phyloP scores from a whole-genome alignment of 2,797 vertebrate species.

The Poeciliopsis turneri region DNA sequence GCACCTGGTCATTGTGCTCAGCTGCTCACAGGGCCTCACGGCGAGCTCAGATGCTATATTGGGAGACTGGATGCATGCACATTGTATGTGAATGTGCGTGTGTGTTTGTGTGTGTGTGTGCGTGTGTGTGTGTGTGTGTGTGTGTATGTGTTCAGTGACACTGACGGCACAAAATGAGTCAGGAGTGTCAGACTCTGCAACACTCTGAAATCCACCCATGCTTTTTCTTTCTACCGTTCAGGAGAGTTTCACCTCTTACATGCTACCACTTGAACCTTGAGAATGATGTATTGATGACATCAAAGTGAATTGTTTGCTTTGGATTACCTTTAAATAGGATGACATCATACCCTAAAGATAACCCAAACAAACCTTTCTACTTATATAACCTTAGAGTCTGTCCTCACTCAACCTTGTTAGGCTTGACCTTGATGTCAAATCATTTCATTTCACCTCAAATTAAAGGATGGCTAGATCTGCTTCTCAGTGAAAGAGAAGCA shows the following conservation, averaged over 20 bases:
- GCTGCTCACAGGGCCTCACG: constrained; percentile 59
- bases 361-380: not conserved
- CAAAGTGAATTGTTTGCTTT: not conserved
- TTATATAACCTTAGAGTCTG: constrained; percentile 3
- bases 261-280: not conserved
- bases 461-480: not conserved
- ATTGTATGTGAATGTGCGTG: constrained; percentile 11
- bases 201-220: constrained; percentile 18
- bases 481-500: not conserved
- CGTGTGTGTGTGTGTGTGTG: constrained; percentile 12
- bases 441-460: not conserved
- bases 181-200: constrained; percentile 34
- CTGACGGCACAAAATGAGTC: constrained; percentile 47
- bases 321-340: not conserved
- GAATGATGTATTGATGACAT: not conserved
- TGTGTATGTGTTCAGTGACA: constrained; percentile 22
- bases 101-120: constrained; percentile 10
- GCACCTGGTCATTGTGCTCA: constrained; percentile 67
- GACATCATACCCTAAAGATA: not conserved
- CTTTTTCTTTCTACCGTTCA: constrained; percentile 4
- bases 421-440: not conserved
- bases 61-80: constrained; percentile 36
- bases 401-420: constrained; percentile 7
- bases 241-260: not conserved
- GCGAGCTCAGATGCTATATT: constrained; percentile 38